Evolutionary conservation across 2,888 invertebrate genomes (phyloP), one percentile per base, ranked within the genome.

Genomic region (Gasteruption jaculator): DNA sequence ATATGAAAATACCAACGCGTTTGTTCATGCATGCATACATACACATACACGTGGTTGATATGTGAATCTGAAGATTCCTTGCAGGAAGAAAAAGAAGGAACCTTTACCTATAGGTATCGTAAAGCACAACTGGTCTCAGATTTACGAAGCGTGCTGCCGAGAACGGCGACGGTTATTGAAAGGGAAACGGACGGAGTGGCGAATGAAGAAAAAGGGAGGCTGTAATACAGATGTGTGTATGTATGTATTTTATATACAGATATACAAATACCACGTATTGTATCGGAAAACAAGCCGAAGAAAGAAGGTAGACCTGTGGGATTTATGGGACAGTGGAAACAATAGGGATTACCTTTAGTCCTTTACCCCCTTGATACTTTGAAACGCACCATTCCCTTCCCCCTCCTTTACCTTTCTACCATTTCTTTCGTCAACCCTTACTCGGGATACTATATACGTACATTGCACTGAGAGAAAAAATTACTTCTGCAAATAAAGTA

Each of bases 291-390:
- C 38, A 21, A 34, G 30, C 38, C 20, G 33, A 36, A 29, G 43
- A 34, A 47, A 35, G 45, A 41, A 36, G 46, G 45, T 31, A 36
- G 46, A 48, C 52, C 43, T 48, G 46, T 45, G 46, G 56, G 57
- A 62, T 62, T 63, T 62, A 63, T 63, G 54, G 55, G 57, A 57
- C 56, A 55, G 52, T 36, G 54, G 59, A 63, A 63, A 61, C 63
- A 60, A 63, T 61, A 57, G 58, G 57, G 58, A 60, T 63, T 60
- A 56, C 56, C 46, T 46, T 52, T 48, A 45, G 41, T 45, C 43
- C 43, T 49, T 39, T 16, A 38, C 33, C 41, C 41, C 32, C 33
- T 27, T 29, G 21, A 7, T 15, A 12, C 18, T 32, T 36, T 29
- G 24, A 32, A 35, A 19, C 41, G 40, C 47, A 27, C 41, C 50